phyloP scores from a whole-genome alignment of 2,888 invertebrate genomes.

The Pseudococcus longispinus region DNA sequence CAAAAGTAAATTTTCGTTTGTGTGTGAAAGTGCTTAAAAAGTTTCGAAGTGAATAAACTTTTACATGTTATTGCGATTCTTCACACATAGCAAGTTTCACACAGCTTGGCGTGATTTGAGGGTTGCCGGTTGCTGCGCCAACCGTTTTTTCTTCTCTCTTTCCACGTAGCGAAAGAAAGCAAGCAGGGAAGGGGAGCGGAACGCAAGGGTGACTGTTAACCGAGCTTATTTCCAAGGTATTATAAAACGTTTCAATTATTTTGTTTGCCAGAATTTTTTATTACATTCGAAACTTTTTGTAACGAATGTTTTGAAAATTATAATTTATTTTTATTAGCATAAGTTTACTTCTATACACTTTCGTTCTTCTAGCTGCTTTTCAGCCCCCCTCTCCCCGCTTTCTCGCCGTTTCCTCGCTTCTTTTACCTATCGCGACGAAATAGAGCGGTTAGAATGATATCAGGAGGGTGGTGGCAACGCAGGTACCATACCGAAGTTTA shows the following conservation, averaged over 20 bases:
- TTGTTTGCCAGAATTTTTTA: slow-evolving; percentile 14
- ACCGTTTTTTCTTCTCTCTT: neutral
- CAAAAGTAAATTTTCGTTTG: slow-evolving; percentile 43
- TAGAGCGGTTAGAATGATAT: neutral
- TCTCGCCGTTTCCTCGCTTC: neutral
- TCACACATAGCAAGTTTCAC: slow-evolving; percentile 42
- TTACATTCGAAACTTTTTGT: slow-evolving; percentile 28
- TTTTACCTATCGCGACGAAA: neutral
- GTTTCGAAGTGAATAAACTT: slow-evolving; percentile 31
- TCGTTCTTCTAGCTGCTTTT: neutral
- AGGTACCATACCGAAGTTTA: neutral
- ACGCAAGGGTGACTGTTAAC: neutral
- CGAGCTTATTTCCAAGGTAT: slow-evolving; percentile 21
- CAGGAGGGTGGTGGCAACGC: neutral
- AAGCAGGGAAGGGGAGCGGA: neutral
- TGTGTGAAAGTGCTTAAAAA: slow-evolving; percentile 38
- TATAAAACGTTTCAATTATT: slow-evolving; percentile 45
- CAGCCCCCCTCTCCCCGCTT: neutral
- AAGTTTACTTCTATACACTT: neutral
- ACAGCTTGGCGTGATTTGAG: slow-evolving; percentile 31
- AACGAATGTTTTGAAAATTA: slow-evolving; percentile 36
- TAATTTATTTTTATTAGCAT: slow-evolving; percentile 27
- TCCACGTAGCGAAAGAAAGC: neutral
- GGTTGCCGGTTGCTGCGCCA: neutral
- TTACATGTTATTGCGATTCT: slow-evolving; percentile 43